Conservation (phyloP, 30 jellyfish, hydroid and myxozoan species). For the Phacellophora camtschatica region DNA sequence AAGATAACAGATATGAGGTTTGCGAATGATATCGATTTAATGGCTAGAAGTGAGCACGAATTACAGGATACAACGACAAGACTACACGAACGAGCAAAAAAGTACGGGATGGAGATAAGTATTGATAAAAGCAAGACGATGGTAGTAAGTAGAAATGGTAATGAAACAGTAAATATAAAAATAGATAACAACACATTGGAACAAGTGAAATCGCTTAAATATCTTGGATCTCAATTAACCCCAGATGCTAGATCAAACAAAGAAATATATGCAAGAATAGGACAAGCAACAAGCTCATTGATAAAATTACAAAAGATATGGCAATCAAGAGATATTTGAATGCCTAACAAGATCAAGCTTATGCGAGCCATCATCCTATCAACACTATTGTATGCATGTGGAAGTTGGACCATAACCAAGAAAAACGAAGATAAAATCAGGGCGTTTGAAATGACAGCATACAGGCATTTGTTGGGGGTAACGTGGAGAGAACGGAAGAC, state of each 20-base stretch:
- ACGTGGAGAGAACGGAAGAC: neutral
- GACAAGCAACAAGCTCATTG: neutral
- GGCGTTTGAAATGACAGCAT: constrained; percentile 1
- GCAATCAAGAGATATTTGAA: neutral
- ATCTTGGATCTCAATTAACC: neutral
- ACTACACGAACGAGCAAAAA: neutral
- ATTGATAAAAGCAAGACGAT: neutral
- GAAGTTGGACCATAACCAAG: neutral
- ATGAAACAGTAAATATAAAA: too few species aligned
- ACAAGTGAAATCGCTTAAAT: neutral
- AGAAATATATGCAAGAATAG: neutral
- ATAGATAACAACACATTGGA: neutral
- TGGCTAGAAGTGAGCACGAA: neutral
- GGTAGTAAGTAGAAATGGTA: too few species aligned
- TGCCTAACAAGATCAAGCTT: neutral
- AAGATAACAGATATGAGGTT: neutral
- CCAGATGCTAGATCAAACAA: neutral
- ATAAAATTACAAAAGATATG: neutral
- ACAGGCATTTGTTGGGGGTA: neutral
- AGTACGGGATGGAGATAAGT: neutral
- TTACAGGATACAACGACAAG: neutral
- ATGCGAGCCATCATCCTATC: neutral
- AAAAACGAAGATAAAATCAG: neutral
- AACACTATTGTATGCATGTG: neutral
- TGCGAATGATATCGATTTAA: neutral